A percentile compares a stretch with the other conserved stretches of the same genome.
Evolutionary conservation across 2,888 invertebrate genomes (phyloP).

Genomic region (Zonitis immaculata): DNA sequence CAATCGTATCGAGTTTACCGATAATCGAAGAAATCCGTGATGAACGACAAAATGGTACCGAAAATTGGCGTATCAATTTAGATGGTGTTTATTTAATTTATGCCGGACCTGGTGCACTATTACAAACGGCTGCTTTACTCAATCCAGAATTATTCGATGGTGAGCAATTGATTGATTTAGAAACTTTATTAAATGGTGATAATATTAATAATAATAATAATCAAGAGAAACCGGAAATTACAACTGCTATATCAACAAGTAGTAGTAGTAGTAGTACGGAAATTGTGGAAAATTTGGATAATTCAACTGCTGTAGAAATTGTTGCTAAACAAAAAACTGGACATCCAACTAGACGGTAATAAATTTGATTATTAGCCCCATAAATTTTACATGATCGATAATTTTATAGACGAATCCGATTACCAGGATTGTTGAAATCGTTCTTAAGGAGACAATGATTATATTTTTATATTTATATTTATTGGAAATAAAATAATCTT

Average conservation of each 20-base stretch:
- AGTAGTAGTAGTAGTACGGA: background rate
- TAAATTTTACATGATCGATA: too few relatives aligned
- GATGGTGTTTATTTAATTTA: constrained; percentile 65
- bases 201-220: too few relatives aligned
- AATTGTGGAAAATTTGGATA: background rate
- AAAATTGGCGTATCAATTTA: constrained; percentile 67
- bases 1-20: background rate
- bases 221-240: constrained; percentile 12
- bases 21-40: constrained; percentile 56
- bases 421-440: constrained; percentile 21
- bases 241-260: constrained; percentile 1
- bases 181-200: background rate
- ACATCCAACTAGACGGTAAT: background rate
- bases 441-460: constrained; percentile 15
- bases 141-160: constrained; percentile 35
- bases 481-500: too few relatives aligned
- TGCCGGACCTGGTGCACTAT: constrained; percentile 58
- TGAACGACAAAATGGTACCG: constrained; percentile 73
- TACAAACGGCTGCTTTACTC: constrained; percentile 54
- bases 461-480: background rate
- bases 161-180: constrained; percentile 21
- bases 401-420: constrained; percentile 22
- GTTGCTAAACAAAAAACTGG: background rate
- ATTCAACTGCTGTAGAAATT: background rate
- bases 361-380: too few relatives aligned